Evolutionary conservation across 2,113 vertebrate species (phyloP), one percentile per base, ranked within the genome.

Genomic region (Calidris pugnax): DNA sequence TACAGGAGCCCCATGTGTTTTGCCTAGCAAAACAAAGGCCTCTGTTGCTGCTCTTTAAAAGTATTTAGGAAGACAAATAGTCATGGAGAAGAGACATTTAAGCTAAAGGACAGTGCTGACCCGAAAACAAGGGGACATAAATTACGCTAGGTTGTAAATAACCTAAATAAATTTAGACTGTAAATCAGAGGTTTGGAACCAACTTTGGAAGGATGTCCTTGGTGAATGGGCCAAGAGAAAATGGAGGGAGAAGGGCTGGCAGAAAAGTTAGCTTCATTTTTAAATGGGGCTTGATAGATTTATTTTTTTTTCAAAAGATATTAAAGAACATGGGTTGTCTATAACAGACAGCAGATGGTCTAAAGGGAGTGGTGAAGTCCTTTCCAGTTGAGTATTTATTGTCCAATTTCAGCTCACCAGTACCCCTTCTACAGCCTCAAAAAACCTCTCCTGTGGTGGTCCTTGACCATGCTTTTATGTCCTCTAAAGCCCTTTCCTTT

Each of bases 151-250:
- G 60, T 37, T 95, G 45, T 88, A 94, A 92, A 84, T 94, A 92
- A 75, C 69, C 20, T 39, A 63, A 51, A 59, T 85, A 89, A 84
- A 81, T 76, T 50, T 35, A 64, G 66, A 56, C 43, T 68, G 45
- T 93, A 88, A 92, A 88, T 87, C 45, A 62, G 90, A 91, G 86
- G 39, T 67, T 85, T 74, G 60, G 78, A 85, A 79, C 35, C 51
- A 82, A 14, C 56, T 83, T 59, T 47, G 68, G 86, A 92, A 92
- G 55, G 63, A n/a, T 84, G 89, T 90, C 76, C 51, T 78, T 92
- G 72, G 69, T 78, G 60, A 84, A 10, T 0, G 6, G 74, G n/a
- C 60, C 66, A 55, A 80, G 37, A 90, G 83, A 86, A 86, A 69
- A 41, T 10, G 32, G 24, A 62, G 32, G 9, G 50, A 77, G 64